Evolutionary conservation across 2,888 invertebrate genomes (phyloP).

Genomic region (Hanleya hanleyi): DNA sequence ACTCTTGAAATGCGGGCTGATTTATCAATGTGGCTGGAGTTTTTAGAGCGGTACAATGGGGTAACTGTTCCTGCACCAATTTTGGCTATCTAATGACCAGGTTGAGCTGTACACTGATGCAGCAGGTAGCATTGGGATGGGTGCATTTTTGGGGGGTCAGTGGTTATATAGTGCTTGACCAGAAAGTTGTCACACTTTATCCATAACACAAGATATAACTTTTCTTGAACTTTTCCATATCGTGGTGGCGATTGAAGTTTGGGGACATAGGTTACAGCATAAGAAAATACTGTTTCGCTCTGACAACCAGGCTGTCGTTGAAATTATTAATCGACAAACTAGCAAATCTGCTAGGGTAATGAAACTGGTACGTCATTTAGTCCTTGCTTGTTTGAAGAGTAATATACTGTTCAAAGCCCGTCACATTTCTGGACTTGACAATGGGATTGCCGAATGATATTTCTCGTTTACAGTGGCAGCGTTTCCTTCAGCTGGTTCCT

Average conservation of each 20-base stretch:
- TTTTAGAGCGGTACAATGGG: not conserved
- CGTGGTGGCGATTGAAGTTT: not conserved
- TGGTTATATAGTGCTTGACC: conserved; percentile 18
- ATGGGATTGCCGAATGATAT: not conserved
- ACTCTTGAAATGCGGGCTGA: not conserved
- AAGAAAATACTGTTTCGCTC: not conserved
- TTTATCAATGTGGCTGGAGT: not conserved
- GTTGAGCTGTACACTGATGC: conserved; percentile 16
- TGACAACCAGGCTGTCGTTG: conserved; percentile 17
- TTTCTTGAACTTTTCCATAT: not conserved
- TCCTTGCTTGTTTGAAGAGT: not conserved
- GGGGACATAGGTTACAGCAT: not conserved
- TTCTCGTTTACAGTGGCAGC: conserved; percentile 5
- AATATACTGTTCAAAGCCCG: conserved; percentile 6
- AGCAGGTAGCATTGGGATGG: conserved; percentile 9
- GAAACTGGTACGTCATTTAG: conserved; percentile 18
- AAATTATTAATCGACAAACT: conserved; percentile 13
- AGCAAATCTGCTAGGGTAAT: conserved; percentile 7
- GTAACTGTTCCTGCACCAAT: not conserved
- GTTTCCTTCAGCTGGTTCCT: not conserved
- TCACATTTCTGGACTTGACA: not conserved
- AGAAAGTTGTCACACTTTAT: not conserved
- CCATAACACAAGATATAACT: not conserved
- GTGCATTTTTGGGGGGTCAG: not conserved
- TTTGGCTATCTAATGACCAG: conserved; percentile 6